Base-by-base conservation (phyloP, 2,888 invertebrate species). In the Parthenolecanium corni region DNA sequence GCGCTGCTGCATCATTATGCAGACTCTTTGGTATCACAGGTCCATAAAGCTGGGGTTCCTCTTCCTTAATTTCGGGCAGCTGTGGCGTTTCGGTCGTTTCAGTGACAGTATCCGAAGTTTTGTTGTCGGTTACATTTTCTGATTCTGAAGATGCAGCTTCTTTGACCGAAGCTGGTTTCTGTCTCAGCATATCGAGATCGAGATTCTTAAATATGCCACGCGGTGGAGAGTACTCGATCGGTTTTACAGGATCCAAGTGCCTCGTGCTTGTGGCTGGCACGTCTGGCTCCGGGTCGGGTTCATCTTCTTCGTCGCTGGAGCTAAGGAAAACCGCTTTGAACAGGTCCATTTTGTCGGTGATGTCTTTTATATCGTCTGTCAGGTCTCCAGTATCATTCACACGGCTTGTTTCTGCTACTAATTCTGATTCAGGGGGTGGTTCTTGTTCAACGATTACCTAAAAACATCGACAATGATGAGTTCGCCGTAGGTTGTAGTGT, bases 321-420 rank as follows among this genome's bases (percentile, higher is more conserved):
- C 85, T 85, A 24, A 87, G 78, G 71, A 95, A 95, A 69, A 95
- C 89, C 0, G 90, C 85, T 73, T 89, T 89, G 71, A 91, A 95
- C 3, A 95, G 76, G 74, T 93, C 93, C 65, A 79, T 77, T 68
- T 83, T 83, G 52, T 83, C 78, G 20, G 78, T 77, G 20, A 78
- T 57, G 11, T 62, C 51, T 11, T 49, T 53, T 65, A 67, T 52
- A 46, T 66, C 64, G 14, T 47, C 21, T 4, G 3, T 53, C 38
- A 31, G 9, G 21, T 52, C 31, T 31, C 36, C 53, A 1, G 53
- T n/a, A 21, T 53, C 52, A 21, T 52, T 20, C 11, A 25, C 52
- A 5, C 31, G 11, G 31, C 31, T 6, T 9, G 25, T 9, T n/a
- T 31, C 31, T 4, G 31, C 31, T 31, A n/a, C n/a, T n/a, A 23